A percentile compares a stretch with the other conserved stretches of the same genome.
Conservation (phyloP, 2,888 invertebrate genomes). For the Notodonta ziczac region DNA sequence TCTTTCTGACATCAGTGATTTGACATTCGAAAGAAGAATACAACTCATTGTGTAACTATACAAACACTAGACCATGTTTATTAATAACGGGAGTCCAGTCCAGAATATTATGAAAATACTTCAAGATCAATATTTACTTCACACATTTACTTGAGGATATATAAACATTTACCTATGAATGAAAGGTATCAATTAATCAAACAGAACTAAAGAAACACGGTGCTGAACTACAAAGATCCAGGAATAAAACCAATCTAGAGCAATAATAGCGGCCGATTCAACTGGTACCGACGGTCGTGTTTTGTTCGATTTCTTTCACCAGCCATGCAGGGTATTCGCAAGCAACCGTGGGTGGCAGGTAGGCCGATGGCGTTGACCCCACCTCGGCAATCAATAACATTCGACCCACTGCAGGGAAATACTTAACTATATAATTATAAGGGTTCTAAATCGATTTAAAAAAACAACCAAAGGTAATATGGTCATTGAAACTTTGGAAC, state of each 20-base stretch:
- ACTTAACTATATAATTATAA: background rate
- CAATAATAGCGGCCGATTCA: conserved; percentile 25
- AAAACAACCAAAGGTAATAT: no score
- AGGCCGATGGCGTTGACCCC: conserved; percentile 42
- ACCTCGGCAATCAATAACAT: conserved; percentile 67
- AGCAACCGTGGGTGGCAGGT: conserved; percentile 45
- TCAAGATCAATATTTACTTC: no score
- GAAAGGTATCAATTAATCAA: no score
- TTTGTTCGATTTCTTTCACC: conserved; percentile 54
- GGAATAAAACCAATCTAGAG: conserved; percentile 33
- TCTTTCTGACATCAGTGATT: no score
- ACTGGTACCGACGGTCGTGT: conserved; percentile 13
- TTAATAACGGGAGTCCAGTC: no score
- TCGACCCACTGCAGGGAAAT: conserved; percentile 42
- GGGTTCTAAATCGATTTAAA: background rate
- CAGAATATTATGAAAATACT: no score
- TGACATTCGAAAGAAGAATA: no score
- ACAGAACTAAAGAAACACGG: conserved; percentile 9
- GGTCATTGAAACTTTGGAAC: no score
- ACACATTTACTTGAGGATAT: no score
- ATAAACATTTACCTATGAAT: no score
- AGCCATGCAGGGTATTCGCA: conserved; percentile 61
- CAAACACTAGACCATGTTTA: no score
- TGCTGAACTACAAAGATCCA: conserved; percentile 8
- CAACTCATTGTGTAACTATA: no score